Base-by-base conservation (phyloP, 2,113 vertebrate species). In the Gnathonemus longibarbis region DNA sequence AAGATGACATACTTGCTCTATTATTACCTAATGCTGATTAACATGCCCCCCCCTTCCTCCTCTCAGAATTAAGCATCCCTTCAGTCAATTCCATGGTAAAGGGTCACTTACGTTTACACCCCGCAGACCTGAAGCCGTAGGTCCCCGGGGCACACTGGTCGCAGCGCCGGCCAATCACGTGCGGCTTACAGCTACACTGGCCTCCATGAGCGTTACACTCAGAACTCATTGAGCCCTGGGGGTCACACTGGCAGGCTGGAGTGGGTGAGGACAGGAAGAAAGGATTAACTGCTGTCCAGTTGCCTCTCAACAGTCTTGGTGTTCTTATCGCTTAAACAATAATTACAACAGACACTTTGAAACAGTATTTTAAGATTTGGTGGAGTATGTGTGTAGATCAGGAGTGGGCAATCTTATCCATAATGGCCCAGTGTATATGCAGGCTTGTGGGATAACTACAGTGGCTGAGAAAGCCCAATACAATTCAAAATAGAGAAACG, bases 131-230 rank as follows among this genome's bases (percentile, higher is more conserved):
- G 15, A 99, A 99, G 90, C 98, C 96, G 0, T 97, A 98, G 50
- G 97, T 97, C 90, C 97, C 98, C 0, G 97, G 96, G 80, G 95
- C 96, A 90, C 98, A 99, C 91, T 91, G 94, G 48, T 98, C 95
- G 92, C 98, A 99, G 90, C 95, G 96, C 1, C 94, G 96, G 4
- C 98, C 98, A 84, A 96, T 92, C 88, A 99, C 95, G 0, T 96
- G 97, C 85, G 97, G 93, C 84, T 97, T 97, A 94, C 98, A 99
- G 49, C 11, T 96, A 91, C 98, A 99, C 92, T 99, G 98, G n/a
- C 98, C 98, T 0, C 98, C 98, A 0, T 95, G 95, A 10, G 96
- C 94, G n/a, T 95, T 95, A 90, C 98, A 99, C 91, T 98, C 94
- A 0, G 97, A 96, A 5, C 97, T 99, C 91, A 98, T 88, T 0